Base-by-base conservation (phyloP, 1,140 invertebrate genomes). In the Drusus annulatus region DNA sequence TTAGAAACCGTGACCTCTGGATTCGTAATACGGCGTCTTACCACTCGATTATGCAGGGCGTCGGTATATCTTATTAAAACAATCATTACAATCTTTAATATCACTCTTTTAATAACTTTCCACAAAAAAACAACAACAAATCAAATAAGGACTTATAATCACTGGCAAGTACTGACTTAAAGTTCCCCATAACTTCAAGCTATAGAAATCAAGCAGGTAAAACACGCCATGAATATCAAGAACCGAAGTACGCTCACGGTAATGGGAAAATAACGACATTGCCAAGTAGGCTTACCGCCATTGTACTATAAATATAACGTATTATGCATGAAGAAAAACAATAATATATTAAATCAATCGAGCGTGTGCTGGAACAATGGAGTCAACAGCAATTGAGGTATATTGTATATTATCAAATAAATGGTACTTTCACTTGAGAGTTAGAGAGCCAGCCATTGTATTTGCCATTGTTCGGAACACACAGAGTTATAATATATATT, bases 341-440 rank as follows among this genome's bases (percentile, higher is more conserved):
- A 63, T 76, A 76, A 63, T 76, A 28, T 25, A 45, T 60, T 74
- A 36, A 25, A 76, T 45, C 71, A 69, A 76, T 82, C 77, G 73
- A 28, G 77, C 81, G 81, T 82, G 81, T 82, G 81, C 60, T 62
- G 50, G 69, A 71, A 82, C 81, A 82, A 82, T 71, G 63, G 65
- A 79, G 81, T 82, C 81, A 82, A 82, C 51, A 77, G 73, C 77
- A 63, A 76, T 79, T 79, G 68, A 58, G 69, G 58, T 54, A 21
- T 76, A 76, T 63, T 51, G 19, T 76, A 54, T n/a, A 76, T 25
- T 76, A 45, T 76, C 36, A 76, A 79, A 82, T 82, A 79, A 65
- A 79, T 54, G 76, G 77, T 69, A 52, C 77, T 78, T 77, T 69
- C 58, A 21, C 19, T 60, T 60, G 8, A 60, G 58, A 15, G 7